Conservation (phyloP, 2,113 vertebrate species). For the Caloenas nicobarica region DNA sequence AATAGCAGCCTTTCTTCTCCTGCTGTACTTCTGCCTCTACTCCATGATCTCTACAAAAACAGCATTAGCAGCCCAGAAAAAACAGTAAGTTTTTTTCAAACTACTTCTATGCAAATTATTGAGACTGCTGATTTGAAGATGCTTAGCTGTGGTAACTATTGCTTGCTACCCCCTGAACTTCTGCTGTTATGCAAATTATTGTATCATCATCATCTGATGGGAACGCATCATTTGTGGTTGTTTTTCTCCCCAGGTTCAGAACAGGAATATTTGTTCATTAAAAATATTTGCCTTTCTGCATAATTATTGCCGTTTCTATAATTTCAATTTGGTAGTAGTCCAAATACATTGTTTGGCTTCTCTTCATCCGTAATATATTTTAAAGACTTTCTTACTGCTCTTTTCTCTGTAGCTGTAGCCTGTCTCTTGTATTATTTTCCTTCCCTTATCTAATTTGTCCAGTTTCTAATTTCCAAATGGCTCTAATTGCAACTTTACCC, state of each 20-base stretch:
- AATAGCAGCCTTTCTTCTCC: not conserved
- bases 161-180: not conserved
- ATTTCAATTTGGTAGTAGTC: conserved; percentile 39
- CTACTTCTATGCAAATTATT: not conserved
- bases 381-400: not conserved
- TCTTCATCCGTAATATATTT: conserved; percentile 8
- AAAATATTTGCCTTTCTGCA: conserved; percentile 37
- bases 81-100: not conserved
- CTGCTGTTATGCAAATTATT: conserved; percentile 12
- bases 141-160: not conserved
- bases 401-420: not conserved
- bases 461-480: conserved; percentile 35
- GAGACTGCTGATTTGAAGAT: not conserved
- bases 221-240: conserved; percentile 2
- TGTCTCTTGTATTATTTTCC: not conserved
- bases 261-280: conserved; percentile 24
- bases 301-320: conserved; percentile 25
- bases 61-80: not conserved
- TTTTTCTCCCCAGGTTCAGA: conserved; percentile 24
- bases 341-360: conserved; percentile 14
- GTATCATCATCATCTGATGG: not conserved
- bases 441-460: conserved; percentile 35
- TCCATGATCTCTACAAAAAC: not conserved
- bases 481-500: not conserved
- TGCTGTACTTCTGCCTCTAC: not conserved